phyloP scores from a whole-genome alignment of 2,888 invertebrate genomes.

The Ptilodon capucinus region DNA sequence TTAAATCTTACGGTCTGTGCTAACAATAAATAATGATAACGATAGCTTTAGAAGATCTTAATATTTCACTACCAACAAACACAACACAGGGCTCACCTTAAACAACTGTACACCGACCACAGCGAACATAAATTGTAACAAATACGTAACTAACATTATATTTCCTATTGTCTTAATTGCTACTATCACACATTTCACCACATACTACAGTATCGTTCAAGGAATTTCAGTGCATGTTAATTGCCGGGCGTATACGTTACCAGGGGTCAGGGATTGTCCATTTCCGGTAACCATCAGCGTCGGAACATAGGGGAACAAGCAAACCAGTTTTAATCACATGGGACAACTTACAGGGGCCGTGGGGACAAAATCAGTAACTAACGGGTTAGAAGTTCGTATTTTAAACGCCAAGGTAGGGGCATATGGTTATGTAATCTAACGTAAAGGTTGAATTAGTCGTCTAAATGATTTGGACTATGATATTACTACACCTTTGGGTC shows the following conservation, averaged over 20 bases:
- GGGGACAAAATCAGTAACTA: conserved; percentile 27
- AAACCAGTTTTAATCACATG: conserved; percentile 69
- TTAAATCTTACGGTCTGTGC: no score
- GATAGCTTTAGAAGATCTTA: conserved; percentile 17
- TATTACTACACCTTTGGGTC: conserved; percentile 78
- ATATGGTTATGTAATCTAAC: conserved; percentile 53
- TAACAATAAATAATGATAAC: no score
- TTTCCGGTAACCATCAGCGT: conserved; percentile 62
- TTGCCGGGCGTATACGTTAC: conserved; percentile 72
- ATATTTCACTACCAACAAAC: conserved; percentile 4
- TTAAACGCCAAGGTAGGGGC: conserved; percentile 80
- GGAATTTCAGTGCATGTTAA: conserved; percentile 57
- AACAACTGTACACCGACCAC: conserved; percentile 99
- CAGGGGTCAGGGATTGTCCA: conserved; percentile 57
- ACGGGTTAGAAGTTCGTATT: conserved; percentile 46
- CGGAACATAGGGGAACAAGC: conserved; percentile 79
- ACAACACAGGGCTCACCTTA: conserved; percentile 88
- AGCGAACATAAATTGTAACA: conserved; percentile 99
- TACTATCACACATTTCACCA: conserved; percentile 99
- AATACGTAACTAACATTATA: conserved; percentile 99
- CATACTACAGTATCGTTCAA: conserved; percentile 88
- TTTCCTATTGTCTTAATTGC: conserved; percentile 99
- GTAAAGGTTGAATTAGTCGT: conserved; percentile 53
- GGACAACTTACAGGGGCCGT: conserved; percentile 38
- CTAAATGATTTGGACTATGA: conserved; percentile 41